Percentiles rank a stretch among this genome's conserved stretches.
Evolutionary conservation across 2,888 invertebrate genomes (phyloP).

Genomic region (Meteorus colon): DNA sequence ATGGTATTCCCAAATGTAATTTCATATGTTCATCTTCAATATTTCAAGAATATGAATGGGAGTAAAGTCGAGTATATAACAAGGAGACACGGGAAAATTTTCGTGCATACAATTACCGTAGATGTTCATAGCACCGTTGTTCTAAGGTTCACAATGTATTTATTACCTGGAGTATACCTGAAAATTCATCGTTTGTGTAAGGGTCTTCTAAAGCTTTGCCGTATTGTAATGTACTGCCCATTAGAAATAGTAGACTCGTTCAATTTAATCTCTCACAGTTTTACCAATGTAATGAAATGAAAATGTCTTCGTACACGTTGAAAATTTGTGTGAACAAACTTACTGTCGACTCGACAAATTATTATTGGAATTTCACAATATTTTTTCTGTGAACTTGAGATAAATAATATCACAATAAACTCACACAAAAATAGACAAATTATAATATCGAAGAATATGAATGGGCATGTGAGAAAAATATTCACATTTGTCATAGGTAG

Average conservation of each 20-base stretch:
- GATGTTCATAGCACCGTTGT: background rate
- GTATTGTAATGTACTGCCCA: too few relatives aligned
- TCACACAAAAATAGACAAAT: too few relatives aligned
- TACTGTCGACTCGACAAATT: too few relatives aligned
- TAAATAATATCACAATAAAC: too few relatives aligned
- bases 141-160: background rate
- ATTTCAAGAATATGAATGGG: background rate
- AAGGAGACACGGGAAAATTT: background rate
- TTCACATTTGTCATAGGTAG: background rate
- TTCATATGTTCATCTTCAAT: background rate
- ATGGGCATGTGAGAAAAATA: background rate
- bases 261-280: background rate
- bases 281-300: too few relatives aligned
- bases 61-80: background rate
- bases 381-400: too few relatives aligned
- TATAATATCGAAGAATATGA: too few relatives aligned
- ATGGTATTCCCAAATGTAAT: background rate
- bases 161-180: background rate
- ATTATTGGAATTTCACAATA: too few relatives aligned
- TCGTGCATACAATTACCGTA: background rate
- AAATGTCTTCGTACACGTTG: too few relatives aligned
- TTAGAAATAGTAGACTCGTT: too few relatives aligned
- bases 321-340: too few relatives aligned
- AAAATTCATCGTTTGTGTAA: background rate
- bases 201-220: background rate